Percentiles rank a stretch among this genome's conserved stretches.
Conservation (phyloP, 2,797 vertebrate species). For the Diplodus puntazzo region DNA sequence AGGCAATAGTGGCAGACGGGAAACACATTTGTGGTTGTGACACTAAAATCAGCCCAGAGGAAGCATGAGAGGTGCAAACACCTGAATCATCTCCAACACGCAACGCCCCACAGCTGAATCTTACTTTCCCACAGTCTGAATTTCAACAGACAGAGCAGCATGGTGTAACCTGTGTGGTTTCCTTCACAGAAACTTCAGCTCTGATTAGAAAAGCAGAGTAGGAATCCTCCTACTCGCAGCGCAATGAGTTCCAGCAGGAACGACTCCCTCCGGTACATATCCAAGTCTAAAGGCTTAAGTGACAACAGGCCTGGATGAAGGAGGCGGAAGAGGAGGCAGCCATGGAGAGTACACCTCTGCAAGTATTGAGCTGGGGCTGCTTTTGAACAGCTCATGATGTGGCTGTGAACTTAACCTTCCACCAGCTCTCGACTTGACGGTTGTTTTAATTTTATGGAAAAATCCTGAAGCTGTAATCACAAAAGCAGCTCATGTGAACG, state of each 20-base stretch:
- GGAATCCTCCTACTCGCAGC: slow-evolving; percentile 79
- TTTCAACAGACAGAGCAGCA: slow-evolving; percentile 59
- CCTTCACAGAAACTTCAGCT: slow-evolving; percentile 66
- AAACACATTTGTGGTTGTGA: slow-evolving; percentile 38
- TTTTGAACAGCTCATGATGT: slow-evolving; percentile 1
- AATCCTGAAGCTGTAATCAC: neutral
- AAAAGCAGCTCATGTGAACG: slow-evolving; percentile 5
- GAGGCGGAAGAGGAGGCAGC: slow-evolving; percentile 48
- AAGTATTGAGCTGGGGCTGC: slow-evolving; percentile 1
- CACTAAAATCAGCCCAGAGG: slow-evolving; percentile 27
- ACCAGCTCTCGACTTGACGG: neutral
- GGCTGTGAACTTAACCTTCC: neutral
- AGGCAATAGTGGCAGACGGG: slow-evolving; percentile 4
- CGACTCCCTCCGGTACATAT: slow-evolving; percentile 66
- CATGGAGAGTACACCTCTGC: slow-evolving; percentile 30
- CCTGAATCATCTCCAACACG: slow-evolving; percentile 43
- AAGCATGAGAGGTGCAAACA: slow-evolving; percentile 48
- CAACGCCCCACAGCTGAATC: slow-evolving; percentile 49
- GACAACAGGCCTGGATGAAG: slow-evolving; percentile 67
- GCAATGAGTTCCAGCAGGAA: slow-evolving; percentile 76
- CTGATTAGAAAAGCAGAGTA: slow-evolving; percentile 84
- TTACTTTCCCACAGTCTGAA: slow-evolving; percentile 77
- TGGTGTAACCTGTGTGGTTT: slow-evolving; percentile 69
- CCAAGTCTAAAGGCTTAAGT: slow-evolving; percentile 59
- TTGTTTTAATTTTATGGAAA: slow-evolving; percentile 12